These are phyloP conservation scores for Heliocidaris erythrogramma DNA, from an alignment of 35 echinoderm and acorn worm species.

Conservation along the genomic window DNA sequence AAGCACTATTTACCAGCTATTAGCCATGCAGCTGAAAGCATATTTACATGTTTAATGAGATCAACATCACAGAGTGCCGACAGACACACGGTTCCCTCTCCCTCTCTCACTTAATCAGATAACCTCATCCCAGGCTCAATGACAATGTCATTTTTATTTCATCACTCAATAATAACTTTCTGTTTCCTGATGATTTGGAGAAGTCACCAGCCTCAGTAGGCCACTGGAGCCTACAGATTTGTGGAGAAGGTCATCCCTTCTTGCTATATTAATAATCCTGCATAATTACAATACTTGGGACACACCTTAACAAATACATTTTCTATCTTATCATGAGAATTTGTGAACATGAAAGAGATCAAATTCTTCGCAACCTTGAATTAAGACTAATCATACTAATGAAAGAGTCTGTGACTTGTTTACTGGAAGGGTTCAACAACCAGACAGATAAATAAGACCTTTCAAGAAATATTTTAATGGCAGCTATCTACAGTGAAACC, in stretches of 20 bases:
- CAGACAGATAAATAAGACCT: too few relatives aligned
- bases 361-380: too few relatives aligned
- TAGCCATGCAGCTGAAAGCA: background rate
- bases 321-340: too few relatives aligned
- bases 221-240: background rate
- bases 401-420: too few relatives aligned
- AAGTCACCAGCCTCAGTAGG: background rate
- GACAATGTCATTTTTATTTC: background rate
- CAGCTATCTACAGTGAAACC: too few relatives aligned
- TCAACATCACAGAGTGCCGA: background rate
- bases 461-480: too few relatives aligned
- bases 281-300: background rate
- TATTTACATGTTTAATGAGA: background rate
- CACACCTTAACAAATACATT: too few relatives aligned
- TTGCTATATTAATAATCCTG: background rate
- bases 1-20: background rate
- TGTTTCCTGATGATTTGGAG: background rate
- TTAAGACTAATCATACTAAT: too few relatives aligned
- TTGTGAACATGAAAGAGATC: too few relatives aligned
- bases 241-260: background rate
- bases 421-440: too few relatives aligned
- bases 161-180: background rate
- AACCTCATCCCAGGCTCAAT: background rate
- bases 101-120: background rate
- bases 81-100: background rate